Evolutionary conservation across 1,140 invertebrate species (phyloP).

Genomic region (Macrocentrus cingulum): DNA sequence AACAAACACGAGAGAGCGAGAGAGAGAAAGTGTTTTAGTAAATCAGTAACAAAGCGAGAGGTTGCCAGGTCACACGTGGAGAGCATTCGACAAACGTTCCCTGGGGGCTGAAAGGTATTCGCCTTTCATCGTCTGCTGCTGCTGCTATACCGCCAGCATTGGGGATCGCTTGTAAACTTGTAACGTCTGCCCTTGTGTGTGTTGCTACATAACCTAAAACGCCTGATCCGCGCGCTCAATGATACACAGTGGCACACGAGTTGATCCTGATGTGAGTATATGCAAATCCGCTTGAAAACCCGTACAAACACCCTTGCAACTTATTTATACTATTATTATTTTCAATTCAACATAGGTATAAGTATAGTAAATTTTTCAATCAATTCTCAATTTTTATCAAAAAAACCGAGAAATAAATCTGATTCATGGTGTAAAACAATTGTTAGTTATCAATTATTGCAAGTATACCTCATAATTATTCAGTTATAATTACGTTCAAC

Average conservation of each 20-base stretch:
- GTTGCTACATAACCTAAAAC: no score
- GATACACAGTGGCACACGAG: slow-evolving; percentile 3
- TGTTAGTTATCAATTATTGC: no score
- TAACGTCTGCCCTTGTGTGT: slow-evolving; percentile 23
- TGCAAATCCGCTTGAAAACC: slow-evolving; percentile 9
- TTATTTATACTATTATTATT: no score
- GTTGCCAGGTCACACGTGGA: slow-evolving; percentile 24
- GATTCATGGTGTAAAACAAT: no score
- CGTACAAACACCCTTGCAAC: no score
- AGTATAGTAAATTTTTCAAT: no score
- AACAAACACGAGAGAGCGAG: no score
- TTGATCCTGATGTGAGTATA: neutral
- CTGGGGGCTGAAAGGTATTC: slow-evolving; percentile 8
- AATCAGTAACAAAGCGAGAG: slow-evolving; percentile 15
- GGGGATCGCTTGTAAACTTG: slow-evolving; percentile 24
- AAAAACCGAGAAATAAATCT: no score
- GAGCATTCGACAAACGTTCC: slow-evolving; percentile 3
- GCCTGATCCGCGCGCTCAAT: slow-evolving; percentile 20
- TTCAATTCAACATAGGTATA: no score
- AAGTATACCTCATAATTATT: no score
- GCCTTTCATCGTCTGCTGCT: slow-evolving; percentile 4
- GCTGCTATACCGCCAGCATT: neutral
- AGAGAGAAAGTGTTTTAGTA: slow-evolving; percentile 13
- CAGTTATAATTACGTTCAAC: no score
- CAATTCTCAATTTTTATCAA: no score